Evolutionary conservation across 2,888 invertebrate species (phyloP).

Genomic region (Hydrotaea diabolus): DNA sequence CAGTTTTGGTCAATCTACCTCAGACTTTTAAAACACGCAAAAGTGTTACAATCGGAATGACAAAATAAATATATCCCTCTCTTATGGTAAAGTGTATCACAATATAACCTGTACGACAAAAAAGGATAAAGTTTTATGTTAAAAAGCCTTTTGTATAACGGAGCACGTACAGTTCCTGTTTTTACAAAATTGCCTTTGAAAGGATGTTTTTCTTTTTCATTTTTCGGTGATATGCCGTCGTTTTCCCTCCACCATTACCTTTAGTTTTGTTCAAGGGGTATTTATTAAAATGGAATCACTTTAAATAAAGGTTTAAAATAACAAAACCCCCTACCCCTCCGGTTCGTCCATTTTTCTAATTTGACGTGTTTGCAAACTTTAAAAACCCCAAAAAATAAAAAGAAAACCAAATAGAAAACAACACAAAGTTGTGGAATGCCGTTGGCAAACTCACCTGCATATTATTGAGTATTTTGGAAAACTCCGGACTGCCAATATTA

Average conservation of each 20-base stretch:
- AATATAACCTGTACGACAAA: neutral
- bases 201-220: conserved; percentile 34
- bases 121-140: conserved; percentile 43
- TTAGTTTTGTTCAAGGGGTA: neutral
- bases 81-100: no score
- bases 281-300: neutral
- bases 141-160: conserved; percentile 47
- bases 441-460: conserved; percentile 77
- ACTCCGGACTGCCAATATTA: conserved; percentile 76
- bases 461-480: conserved; percentile 75
- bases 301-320: conserved; percentile 49
- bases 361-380: conserved; percentile 14
- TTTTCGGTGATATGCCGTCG: conserved; percentile 22
- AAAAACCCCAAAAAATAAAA: neutral
- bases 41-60: no score
- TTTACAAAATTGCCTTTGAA: conserved; percentile 53
- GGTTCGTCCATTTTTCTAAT: neutral
- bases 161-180: conserved; percentile 58
- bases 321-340: neutral
- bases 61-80: no score
- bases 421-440: neutral
- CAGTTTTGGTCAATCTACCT: no score
- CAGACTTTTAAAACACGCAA: no score
- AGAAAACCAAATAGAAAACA: no score
- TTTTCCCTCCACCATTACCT: neutral